These are phyloP conservation scores for Poecilia wingei DNA, from an alignment of 2,797 vertebrate genomes.

Conservation along the genomic window DNA sequence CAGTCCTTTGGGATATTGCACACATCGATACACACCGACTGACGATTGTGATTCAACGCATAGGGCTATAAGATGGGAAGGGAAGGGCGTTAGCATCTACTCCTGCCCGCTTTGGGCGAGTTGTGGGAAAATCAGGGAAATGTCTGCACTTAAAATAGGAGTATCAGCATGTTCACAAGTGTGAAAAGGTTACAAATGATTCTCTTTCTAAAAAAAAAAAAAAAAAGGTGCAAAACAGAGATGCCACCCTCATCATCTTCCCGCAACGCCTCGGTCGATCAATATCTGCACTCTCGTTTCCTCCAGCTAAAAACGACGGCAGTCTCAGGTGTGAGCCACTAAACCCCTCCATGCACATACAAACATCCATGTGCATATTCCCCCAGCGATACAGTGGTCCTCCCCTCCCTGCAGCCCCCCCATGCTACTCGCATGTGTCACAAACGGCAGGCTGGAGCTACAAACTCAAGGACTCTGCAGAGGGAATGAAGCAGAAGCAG, in stretches of 20 bases:
- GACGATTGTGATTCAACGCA: neutral
- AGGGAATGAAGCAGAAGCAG: slow-evolving; percentile 5
- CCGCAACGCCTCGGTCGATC: slow-evolving; percentile 46
- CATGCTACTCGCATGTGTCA: slow-evolving; percentile 16
- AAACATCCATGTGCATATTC: slow-evolving; percentile 10
- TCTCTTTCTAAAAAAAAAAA: slow-evolving; percentile 22
- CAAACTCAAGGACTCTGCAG: slow-evolving; percentile 55
- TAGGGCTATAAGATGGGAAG: slow-evolving; percentile 24
- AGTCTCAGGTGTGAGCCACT: slow-evolving; percentile 55
- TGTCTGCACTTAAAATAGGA: slow-evolving; percentile 25
- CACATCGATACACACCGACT: neutral
- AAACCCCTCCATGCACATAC: slow-evolving; percentile 13
- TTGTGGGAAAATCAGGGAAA: slow-evolving; percentile 16
- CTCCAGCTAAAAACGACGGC: slow-evolving; percentile 46
- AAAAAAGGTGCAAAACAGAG: slow-evolving; percentile 24
- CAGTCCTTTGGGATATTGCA: neutral
- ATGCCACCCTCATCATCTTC: slow-evolving; percentile 51
- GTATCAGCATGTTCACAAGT: neutral
- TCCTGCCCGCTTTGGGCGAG: slow-evolving; percentile 15
- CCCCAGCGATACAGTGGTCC: slow-evolving; percentile 10
- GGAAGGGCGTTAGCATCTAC: slow-evolving; percentile 30
- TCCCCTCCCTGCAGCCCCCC: slow-evolving; percentile 26
- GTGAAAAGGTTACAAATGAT: slow-evolving; percentile 1
- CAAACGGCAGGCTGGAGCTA: slow-evolving; percentile 32
- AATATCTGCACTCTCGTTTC: slow-evolving; percentile 22